Percentiles rank a stretch among this genome's conserved stretches.
These are phyloP conservation scores for Aplochiton taeniatus DNA, from an alignment of 2,797 vertebrate genomes.

Conservation along the genomic window DNA sequence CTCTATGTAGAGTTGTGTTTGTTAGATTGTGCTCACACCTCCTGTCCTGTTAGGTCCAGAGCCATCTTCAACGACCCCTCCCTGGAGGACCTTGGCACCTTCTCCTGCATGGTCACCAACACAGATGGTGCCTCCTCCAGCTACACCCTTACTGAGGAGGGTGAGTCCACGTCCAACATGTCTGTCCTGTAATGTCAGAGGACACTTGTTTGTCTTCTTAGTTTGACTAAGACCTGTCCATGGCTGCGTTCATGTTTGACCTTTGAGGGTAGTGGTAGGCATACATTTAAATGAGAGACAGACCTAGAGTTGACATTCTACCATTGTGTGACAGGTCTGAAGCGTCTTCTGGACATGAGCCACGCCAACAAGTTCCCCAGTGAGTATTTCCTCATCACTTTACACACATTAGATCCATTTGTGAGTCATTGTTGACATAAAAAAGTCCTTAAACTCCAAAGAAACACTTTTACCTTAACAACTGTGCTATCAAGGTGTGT, in stretches of 20 bases:
- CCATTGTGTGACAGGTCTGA: slow-evolving; percentile 79
- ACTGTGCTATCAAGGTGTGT: no score
- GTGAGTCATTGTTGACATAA: no score
- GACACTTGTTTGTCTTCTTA: slow-evolving; percentile 27
- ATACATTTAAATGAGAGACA: no score
- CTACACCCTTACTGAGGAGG: slow-evolving; percentile 91
- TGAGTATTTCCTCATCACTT: slow-evolving; percentile 68
- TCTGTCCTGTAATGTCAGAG: neutral
- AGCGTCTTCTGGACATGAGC: slow-evolving; percentile 90
- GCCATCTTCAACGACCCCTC: slow-evolving; percentile 89
- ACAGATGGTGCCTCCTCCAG: slow-evolving; percentile 93
- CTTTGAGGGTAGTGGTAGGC: neutral
- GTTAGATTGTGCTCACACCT: no score
- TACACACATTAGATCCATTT: no score
- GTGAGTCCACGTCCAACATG: slow-evolving; percentile 70
- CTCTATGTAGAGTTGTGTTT: no score
- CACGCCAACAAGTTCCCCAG: slow-evolving; percentile 93
- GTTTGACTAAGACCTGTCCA: neutral
- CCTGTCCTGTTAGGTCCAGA: slow-evolving; percentile 80
- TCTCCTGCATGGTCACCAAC: slow-evolving; percentile 90
- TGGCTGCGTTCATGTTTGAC: neutral
- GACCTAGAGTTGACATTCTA: slow-evolving; percentile 14
- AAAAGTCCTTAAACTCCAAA: no score
- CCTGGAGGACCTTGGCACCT: slow-evolving; percentile 90
- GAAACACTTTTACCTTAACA: no score